Evolutionary conservation across 2,888 invertebrate species (phyloP), one percentile per base, ranked within the genome.

Genomic region (Augiades crinisus): DNA sequence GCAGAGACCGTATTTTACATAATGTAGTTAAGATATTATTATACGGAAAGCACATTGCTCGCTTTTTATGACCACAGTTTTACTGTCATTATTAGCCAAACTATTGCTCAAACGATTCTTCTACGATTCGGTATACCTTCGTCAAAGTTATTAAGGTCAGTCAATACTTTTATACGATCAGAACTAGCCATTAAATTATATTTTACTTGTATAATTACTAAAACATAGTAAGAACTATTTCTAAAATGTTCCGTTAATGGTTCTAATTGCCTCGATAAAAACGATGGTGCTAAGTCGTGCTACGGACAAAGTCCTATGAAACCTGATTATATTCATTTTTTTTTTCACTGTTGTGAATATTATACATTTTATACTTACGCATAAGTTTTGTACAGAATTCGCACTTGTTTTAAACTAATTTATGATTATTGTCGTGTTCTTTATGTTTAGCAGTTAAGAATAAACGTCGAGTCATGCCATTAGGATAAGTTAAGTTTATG

Each of bases 381-480:
- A 58, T 81, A 83, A 79, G 77, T 71, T 67, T 82, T 87, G 87
- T 86, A 88, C 85, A 87, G 82, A 70, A 57, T 54, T 53, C 55
- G 61, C 60, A 61, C 68, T 61, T 70, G 68, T 74, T 72, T 67
- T 70, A 70, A 66, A 59, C 55, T 63, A 62, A 67, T 64, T 70
- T 67, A 59, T 61, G 56, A 61, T 56, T 56, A 61, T 51, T 59
- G 62, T 71, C 60, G 65, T 70, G 63, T 65, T 59, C 65, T 72
- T 54, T 72, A 14, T 68, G 64, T 68, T 63, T 78, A 79, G 71
- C 61, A 56, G 59, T 62, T 83, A 80, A 75, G 78, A 57, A 72
- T 77, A 76, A 75, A 72, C 67, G 75, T 81, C 78, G 78, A 89
- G 88, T 89, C 88, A 89, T 86, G 87, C 86, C 87, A 84, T 81